phyloP scores from a whole-genome alignment of 2,797 vertebrate genomes.

The Amniataba percoides region DNA sequence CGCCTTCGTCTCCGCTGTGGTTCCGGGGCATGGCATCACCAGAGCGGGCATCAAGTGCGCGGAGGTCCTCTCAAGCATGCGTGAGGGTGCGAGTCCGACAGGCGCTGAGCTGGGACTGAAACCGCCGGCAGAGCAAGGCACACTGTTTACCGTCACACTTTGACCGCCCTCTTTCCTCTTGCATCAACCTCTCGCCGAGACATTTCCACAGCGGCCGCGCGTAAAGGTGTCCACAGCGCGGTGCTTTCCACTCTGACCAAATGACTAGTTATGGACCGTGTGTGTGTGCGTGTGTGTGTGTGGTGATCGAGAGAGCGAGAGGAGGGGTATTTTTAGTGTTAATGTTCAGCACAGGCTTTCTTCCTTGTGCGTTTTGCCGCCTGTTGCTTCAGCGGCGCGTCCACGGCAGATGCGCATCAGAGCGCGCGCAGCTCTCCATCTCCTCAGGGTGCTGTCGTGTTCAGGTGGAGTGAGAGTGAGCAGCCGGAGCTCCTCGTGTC shows the following conservation, averaged over 20 bases:
- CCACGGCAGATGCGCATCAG: slow-evolving; percentile 39
- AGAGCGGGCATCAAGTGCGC: slow-evolving; percentile 73
- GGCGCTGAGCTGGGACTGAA: slow-evolving; percentile 33
- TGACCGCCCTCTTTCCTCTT: slow-evolving; percentile 72
- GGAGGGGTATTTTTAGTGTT: not conserved
- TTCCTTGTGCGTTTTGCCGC: slow-evolving; percentile 24
- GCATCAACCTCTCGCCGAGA: slow-evolving; percentile 33
- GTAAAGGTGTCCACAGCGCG: slow-evolving; percentile 47
- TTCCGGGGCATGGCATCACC: slow-evolving; percentile 97
- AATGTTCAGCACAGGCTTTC: slow-evolving; percentile 11
- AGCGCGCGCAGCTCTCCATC: not conserved
- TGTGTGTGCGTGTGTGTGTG: not conserved
- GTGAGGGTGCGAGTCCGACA: slow-evolving; percentile 31
- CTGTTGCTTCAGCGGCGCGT: slow-evolving; percentile 70
- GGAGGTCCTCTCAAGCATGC: slow-evolving; percentile 69
- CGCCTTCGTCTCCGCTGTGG: slow-evolving; percentile 93
- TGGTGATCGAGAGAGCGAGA: not conserved
- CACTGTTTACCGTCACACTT: slow-evolving; percentile 53
- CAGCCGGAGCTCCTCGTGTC: slow-evolving; percentile 7
- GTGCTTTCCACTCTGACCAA: not conserved
- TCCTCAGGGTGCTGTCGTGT: not conserved
- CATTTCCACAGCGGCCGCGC: slow-evolving; percentile 34
- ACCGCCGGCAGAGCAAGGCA: slow-evolving; percentile 20
- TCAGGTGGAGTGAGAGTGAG: slow-evolving; percentile 39
- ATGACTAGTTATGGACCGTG: not conserved